Evolutionary conservation across 1,140 invertebrate species (phyloP).

Genomic region (Eueides isabella): DNA sequence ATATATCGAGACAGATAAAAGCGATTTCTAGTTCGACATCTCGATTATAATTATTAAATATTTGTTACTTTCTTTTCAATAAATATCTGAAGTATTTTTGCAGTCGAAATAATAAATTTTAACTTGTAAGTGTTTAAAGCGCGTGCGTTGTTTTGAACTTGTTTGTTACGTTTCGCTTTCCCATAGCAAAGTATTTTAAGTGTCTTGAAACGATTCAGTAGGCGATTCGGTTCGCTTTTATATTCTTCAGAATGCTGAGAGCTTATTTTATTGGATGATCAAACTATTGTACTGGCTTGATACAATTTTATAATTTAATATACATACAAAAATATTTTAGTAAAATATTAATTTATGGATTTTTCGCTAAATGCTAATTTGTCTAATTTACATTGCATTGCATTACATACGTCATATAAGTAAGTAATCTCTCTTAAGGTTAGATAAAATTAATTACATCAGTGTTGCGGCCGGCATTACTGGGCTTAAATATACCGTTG

Average conservation of each 20-base stretch:
- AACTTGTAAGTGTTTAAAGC: slow-evolving; percentile 3
- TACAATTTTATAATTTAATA: background rate
- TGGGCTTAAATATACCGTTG: slow-evolving; percentile 68
- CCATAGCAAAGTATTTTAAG: slow-evolving; percentile 58
- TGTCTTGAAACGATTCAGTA: slow-evolving; percentile 64
- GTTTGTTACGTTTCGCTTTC: slow-evolving; percentile 49
- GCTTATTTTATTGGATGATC: background rate
- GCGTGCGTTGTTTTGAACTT: slow-evolving; percentile 1
- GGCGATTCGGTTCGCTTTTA: slow-evolving; percentile 63
- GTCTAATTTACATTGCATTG: background rate
- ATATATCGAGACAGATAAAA: slow-evolving; percentile 46
- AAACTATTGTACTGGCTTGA: background rate
- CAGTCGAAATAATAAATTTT: background rate
- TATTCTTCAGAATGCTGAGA: slow-evolving; percentile 43
- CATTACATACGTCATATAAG: background rate
- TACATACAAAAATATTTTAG: background rate
- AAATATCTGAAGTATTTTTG: background rate
- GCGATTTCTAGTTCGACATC: slow-evolving; percentile 30
- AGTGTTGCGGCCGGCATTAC: slow-evolving; percentile 56
- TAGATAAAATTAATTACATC: slow-evolving; percentile 58
- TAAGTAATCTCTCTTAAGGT: background rate
- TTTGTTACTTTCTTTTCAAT: background rate
- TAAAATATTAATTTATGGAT: background rate
- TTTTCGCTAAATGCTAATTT: background rate
- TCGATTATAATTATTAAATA: background rate